Evolutionary conservation across 53 echinoderm and acorn worm genomes (phyloP), one percentile per base, ranked within the genome.

Genomic region (Holothuria leucospilota): DNA sequence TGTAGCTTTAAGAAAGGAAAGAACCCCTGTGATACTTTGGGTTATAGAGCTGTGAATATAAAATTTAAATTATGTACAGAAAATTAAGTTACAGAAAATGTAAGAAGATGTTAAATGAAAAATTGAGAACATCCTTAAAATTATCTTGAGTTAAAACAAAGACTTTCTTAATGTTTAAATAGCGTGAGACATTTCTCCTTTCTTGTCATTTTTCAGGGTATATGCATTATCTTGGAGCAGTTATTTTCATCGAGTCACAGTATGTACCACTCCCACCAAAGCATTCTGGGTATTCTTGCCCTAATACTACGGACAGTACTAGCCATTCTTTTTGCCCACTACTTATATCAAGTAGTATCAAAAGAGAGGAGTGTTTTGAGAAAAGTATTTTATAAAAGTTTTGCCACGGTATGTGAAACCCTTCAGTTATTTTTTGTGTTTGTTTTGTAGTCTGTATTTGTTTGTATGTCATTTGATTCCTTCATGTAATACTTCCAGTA

Each of bases 241-340:
- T 27, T 96, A 20, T 77, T 89, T 71, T 92, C 87, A 63, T 77
- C 92, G 5, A 92, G 94, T 69, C 96, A 96, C 80, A 92, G 90
- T 8, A 85, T 92, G 14, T 96, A 94, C 75, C 94, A 96, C 80
- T 81, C 83, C 62, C 94, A 96, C 63, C 96, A 96, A 85, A 94
- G 94, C 82, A 13, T 92, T 39, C 89, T 91, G 11, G 94, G 96
- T n/a, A 77, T 96, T 16, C 51, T 94, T 30, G 90, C 93, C 66
- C 85, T 96, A 7, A 39, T 94, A 23, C 78, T 94, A 2, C 72
- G 96, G 52, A 90, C 94, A 1, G 84, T 90, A 23, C 81, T 96
- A 23, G 96, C 96, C 53, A 68, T 92, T 63, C 84, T 96, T 75
- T 96, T 96, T 81, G 92, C 94, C 51, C 90, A 94, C 64, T 92